Evolutionary conservation across 37 sponge, comb jelly and placozoan species (phyloP).

Genomic region (Cladorhizidae sp.): DNA sequence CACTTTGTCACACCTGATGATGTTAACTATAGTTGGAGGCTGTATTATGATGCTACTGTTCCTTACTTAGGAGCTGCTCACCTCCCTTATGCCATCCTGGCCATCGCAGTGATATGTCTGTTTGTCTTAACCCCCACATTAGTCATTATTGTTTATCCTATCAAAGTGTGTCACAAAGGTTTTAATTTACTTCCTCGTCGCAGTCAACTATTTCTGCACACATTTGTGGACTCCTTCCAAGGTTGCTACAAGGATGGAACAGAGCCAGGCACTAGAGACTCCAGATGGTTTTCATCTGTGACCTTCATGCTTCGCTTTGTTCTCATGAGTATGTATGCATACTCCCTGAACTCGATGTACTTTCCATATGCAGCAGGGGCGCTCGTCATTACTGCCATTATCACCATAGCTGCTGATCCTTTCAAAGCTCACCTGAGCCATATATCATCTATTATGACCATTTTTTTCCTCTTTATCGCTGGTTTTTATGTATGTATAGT

Average conservation of each 20-base stretch:
- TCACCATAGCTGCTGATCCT: no score
- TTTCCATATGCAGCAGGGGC: no score
- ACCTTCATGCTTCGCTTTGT: conserved; percentile 37
- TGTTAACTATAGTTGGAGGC: conserved; percentile 5
- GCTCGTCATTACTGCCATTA: no score
- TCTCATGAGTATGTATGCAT: not conserved
- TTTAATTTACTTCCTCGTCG: not conserved
- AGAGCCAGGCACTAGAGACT: conserved; percentile 29
- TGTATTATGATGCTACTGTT: conserved; percentile 37
- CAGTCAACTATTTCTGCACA: conserved; percentile 6
- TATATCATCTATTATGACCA: no score
- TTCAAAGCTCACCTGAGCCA: no score
- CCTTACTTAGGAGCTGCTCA: conserved; percentile 32
- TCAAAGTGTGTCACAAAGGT: not conserved
- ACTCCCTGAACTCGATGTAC: no score
- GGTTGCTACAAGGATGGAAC: conserved; percentile 75
- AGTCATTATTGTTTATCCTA: conserved; percentile 22
- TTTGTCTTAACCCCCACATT: conserved; percentile 43
- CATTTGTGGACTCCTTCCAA: conserved; percentile 57
- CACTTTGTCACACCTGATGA: not conserved
- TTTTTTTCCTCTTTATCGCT: no score
- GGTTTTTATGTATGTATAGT: no score
- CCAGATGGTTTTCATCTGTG: conserved; percentile 59
- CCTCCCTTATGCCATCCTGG: conserved; percentile 37
- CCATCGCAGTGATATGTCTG: not conserved